phyloP scores from a whole-genome alignment of 1,140 invertebrate species.

The Scaptomyza montana region DNA sequence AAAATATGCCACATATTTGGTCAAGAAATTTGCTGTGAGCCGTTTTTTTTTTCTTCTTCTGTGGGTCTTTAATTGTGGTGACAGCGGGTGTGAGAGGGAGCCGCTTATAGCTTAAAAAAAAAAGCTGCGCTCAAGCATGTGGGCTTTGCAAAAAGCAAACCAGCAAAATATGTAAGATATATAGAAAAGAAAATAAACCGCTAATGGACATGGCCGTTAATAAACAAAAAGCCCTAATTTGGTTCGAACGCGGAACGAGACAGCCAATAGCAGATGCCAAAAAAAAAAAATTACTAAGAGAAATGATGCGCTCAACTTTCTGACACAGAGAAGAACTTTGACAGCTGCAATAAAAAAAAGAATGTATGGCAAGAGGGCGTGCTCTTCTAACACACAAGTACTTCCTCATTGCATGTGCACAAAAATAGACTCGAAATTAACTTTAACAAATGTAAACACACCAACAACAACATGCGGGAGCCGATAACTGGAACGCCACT shows the following conservation, averaged over 20 bases:
- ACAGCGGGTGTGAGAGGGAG: constrained; percentile 64
- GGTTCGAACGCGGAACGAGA: constrained; percentile 34
- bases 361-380: neutral
- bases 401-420: constrained; percentile 41
- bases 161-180: constrained; percentile 11
- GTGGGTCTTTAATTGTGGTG: constrained; percentile 46
- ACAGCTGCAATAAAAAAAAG: neutral
- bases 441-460: constrained; percentile 42
- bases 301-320: neutral
- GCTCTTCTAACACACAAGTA: neutral
- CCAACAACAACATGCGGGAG: neutral
- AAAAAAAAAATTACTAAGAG: constrained; percentile 15
- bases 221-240: constrained; percentile 78
- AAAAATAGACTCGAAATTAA: constrained; percentile 35
- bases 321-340: neutral
- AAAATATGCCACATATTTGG: constrained; percentile 79
- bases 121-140: constrained; percentile 35
- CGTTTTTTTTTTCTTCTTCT: constrained; percentile 9
- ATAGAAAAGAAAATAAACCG: constrained; percentile 63
- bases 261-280: constrained; percentile 22
- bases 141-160: constrained; percentile 35
- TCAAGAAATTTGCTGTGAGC: constrained; percentile 45
- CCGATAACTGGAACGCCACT: constrained; percentile 35
- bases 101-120: constrained; percentile 39
- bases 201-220: constrained; percentile 79